Percentiles rank a stretch among this genome's conserved stretches.
Evolutionary conservation across 2,888 invertebrate species (phyloP).

Genomic region (Brenthis ino): DNA sequence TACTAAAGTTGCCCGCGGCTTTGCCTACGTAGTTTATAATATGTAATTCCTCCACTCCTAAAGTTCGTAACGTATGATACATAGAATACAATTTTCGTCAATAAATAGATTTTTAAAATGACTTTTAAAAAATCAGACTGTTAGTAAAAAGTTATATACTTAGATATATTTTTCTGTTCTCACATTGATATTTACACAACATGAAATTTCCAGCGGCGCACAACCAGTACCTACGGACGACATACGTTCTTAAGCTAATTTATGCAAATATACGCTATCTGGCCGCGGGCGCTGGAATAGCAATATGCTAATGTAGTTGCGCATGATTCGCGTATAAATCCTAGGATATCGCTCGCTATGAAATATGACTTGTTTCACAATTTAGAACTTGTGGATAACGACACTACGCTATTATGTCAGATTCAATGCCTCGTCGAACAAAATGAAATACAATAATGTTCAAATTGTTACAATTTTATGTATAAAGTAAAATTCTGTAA

Average conservation of each 20-base stretch:
- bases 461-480: neutral
- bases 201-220: neutral
- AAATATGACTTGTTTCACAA: constrained; percentile 22
- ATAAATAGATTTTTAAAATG: no score
- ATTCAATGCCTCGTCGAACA: neutral
- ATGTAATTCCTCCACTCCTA: no score
- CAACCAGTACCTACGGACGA: constrained; percentile 13
- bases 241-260: constrained; percentile 43
- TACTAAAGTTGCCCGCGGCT: no score
- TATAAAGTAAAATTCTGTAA: neutral
- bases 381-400: constrained; percentile 4
- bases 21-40: no score
- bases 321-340: constrained; percentile 28
- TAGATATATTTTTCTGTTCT: no score
- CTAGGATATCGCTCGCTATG: constrained; percentile 17
- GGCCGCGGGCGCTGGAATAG: constrained; percentile 50
- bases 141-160: no score
- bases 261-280: constrained; percentile 69
- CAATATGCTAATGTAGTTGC: constrained; percentile 64
- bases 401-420: no score
- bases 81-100: no score
- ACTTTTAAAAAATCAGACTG: no score
- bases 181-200: neutral
- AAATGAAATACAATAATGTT: neutral
- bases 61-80: no score